Evolutionary conservation across 23 tunicate species (phyloP).

Genomic region (Halocynthia roretzi): DNA sequence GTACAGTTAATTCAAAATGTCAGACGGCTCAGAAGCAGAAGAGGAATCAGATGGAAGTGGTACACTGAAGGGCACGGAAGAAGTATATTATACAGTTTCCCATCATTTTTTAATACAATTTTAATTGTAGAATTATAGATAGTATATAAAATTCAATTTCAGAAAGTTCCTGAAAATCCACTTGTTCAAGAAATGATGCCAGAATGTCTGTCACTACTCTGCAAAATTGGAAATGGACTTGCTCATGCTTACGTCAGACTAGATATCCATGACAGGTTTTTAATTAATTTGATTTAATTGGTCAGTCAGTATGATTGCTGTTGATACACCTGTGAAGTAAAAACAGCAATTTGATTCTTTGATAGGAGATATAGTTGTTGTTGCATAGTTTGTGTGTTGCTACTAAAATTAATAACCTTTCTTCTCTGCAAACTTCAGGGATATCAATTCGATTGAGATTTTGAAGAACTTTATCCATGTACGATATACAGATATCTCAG

Average conservation of each 20-base stretch:
- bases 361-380: no score
- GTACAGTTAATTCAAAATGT: constrained; percentile 20
- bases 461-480: constrained; percentile 74
- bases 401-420: not conserved
- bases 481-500: constrained; percentile 71
- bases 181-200: constrained; percentile 87
- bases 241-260: constrained; percentile 87
- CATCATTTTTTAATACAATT: not conserved
- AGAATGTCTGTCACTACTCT: constrained; percentile 76
- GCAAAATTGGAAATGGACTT: constrained; percentile 89
- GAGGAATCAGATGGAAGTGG: constrained; percentile 39
- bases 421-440: constrained; percentile 26
- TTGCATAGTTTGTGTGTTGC: not conserved
- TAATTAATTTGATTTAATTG: no score
- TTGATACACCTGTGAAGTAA: no score
- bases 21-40: constrained; percentile 43
- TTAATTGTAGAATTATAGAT: not conserved
- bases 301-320: no score
- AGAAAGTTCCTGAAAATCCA: constrained; percentile 75
- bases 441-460: constrained; percentile 56
- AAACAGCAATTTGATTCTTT: no score
- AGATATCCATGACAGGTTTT: constrained; percentile 57
- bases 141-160: not conserved
- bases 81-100: not conserved
- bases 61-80: not conserved